Percentiles rank a stretch among this genome's conserved stretches.
These are phyloP conservation scores for Glareola pratincola DNA, from an alignment of 2,113 vertebrate genomes.

Conservation along the genomic window DNA sequence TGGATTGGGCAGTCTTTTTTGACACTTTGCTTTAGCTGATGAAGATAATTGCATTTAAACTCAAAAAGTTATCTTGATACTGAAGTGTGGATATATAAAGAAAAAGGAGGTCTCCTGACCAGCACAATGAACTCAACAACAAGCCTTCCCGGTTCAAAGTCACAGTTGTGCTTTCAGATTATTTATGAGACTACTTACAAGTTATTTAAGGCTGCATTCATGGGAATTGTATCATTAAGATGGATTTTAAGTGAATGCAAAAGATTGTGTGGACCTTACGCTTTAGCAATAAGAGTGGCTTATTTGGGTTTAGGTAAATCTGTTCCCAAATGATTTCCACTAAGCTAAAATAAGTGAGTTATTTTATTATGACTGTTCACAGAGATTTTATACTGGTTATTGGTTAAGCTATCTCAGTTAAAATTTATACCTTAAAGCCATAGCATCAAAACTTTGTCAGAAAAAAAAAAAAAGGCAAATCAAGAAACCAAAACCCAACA, in stretches of 20 bases:
- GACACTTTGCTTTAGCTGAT: neutral
- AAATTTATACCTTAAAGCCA: neutral
- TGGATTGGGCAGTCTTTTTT: neutral
- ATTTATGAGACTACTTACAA: neutral
- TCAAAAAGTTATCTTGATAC: neutral
- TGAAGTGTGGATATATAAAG: neutral
- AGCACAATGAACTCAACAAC: neutral
- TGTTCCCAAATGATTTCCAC: neutral
- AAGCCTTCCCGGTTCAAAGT: neutral
- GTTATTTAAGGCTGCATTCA: neutral
- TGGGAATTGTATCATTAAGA: neutral
- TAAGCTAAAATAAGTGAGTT: neutral
- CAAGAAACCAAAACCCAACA: neutral
- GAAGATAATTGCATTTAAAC: neutral
- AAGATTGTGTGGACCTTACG: neutral
- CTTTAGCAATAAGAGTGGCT: neutral
- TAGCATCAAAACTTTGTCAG: accelerated
- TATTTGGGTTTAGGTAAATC: neutral
- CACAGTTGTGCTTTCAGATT: neutral
- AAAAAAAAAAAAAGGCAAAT: neutral
- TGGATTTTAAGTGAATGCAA: neutral
- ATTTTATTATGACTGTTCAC: neutral
- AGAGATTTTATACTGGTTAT: neutral
- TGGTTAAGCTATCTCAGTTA: neutral
- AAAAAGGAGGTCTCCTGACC: neutral